Evolutionary conservation across 1,140 invertebrate genomes (phyloP), one percentile per base, ranked within the genome.

Genomic region (Bombus waltoni): DNA sequence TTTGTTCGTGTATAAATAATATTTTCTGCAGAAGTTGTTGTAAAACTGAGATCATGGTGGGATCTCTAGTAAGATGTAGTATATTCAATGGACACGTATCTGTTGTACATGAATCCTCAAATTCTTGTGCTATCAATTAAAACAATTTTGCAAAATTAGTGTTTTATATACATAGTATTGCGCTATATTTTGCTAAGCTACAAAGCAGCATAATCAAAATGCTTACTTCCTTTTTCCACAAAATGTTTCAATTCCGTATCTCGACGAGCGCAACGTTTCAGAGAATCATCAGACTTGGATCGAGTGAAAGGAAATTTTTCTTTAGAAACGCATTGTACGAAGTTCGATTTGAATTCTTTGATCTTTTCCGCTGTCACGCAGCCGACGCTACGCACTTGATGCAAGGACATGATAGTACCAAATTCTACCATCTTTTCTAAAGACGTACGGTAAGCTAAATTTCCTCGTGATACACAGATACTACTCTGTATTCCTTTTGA

Each of bases 41-140:
- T 47, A 88, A 57, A 42, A n/a, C 22, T 28, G 72, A 25, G 4
- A 35, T 62, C 18, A 87, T 35, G 5, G 32, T 44, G n/a, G 85
- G 75, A 59, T 86, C 71, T 47, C 47, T 86, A 13, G 59, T 65
- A 40, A 86, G 74, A 57, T 78, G 53, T 32, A 72, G 32, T 57
- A 68, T 28, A 28, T 88, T 72, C 40, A 38, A 18, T 73, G 74
- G 57, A 3, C 85, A 88, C 5, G 66, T 87, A 4, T 87, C 44
- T 70, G 28, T 35, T 44, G 44, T n/a, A 4, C 79, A 87, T 18
- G 68, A 15, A 42, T 53, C 66, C n/a, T 47, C 42, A 32, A 22
- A 65, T 75, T 42, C 35, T 78, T 77, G 18, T 59, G 8, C 53
- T 74, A n/a, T 70, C 18, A 44, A 22, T 40, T 25, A 74, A 85